A percentile compares a stretch with the other conserved stretches of the same genome.
These are phyloP conservation scores for Kryphioiulus occultus DNA, from an alignment of 2,888 invertebrate genomes.

Conservation along the genomic window DNA sequence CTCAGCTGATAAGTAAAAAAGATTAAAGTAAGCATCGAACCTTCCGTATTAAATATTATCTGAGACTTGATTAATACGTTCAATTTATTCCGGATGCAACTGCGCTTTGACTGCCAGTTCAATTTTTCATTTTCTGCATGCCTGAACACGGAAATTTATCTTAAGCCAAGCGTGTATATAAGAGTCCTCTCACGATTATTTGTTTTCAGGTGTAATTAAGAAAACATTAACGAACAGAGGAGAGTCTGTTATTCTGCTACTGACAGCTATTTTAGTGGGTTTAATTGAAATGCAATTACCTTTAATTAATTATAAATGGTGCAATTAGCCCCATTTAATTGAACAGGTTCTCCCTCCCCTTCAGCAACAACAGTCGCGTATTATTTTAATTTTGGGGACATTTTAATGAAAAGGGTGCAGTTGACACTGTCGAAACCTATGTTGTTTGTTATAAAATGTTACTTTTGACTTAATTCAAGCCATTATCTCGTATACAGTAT, in stretches of 20 bases:
- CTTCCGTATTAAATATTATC: not conserved
- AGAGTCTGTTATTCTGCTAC: not conserved
- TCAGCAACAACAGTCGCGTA: not conserved
- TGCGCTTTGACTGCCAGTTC: not conserved
- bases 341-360: not conserved
- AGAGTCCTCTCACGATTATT: not conserved
- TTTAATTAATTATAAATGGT: conserved; percentile 27
- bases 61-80: conserved; percentile 14
- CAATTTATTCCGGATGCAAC: not conserved
- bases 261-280: conserved; percentile 26
- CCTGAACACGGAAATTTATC: conserved; percentile 3
- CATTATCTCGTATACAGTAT: too few species aligned
- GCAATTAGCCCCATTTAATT: conserved; percentile 1
- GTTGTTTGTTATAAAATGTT: not conserved
- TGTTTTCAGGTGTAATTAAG: conserved; percentile 36
- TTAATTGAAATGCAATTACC: conserved; percentile 27
- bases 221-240: not conserved
- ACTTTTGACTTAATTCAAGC: too few species aligned
- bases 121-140: conserved; percentile 25
- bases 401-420: too few species aligned
- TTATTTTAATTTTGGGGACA: not conserved
- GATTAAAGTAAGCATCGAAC: not conserved
- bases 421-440: not conserved
- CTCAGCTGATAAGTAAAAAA: not conserved
- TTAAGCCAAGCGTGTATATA: not conserved